Base-by-base conservation (phyloP, 1,140 invertebrate genomes). In the Hydropsyche tenuis region DNA sequence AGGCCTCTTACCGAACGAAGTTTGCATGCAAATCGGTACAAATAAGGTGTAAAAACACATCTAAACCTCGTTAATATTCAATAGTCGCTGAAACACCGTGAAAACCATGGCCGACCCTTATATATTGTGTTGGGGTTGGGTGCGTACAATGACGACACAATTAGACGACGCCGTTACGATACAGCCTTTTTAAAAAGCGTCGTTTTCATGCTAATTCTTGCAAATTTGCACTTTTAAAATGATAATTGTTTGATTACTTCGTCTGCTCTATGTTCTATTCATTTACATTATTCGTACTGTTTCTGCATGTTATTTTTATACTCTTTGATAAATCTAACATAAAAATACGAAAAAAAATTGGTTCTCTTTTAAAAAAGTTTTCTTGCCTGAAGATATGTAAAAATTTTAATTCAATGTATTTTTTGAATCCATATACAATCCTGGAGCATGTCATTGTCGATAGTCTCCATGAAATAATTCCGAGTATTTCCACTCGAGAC, bases 21-120 rank as follows among this genome's bases (percentile, higher is more conserved):
- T 60, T 60, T 18, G 53, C 53, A 60, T 60, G 53, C 1, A 60
- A 60, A 60, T 60, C 11, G 53, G 23, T 2, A 12, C 1, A 4
- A 60, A 60, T 16, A 60, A 60, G 16, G 16, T 53, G 16, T 53
- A 53, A 9, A 18, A 9, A 53, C 16, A 6, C 16, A 53, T 53
- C 5, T 20, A 12, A 6, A 60, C 12, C 23, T 60, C 53, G 23
- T 60, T 60, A 60, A 60, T 60, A 60, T 60, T 60, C 53, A 60
- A 60, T 60, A 60, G 53, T 60, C 23, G 45, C 14, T 1, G 45
- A 16, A 46, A 46, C 45, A 46, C 45, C 45, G 45, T 46, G 11
- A n/a, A 46, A 12, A n/a, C n/a, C n/a, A n/a, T 16, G 11, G 1
- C 2, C 45, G 12, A 7, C 45, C 45, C 45, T 2, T 16, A 46